Evolutionary conservation across 2,888 invertebrate genomes (phyloP).

Genomic region (Blomia tropicalis): DNA sequence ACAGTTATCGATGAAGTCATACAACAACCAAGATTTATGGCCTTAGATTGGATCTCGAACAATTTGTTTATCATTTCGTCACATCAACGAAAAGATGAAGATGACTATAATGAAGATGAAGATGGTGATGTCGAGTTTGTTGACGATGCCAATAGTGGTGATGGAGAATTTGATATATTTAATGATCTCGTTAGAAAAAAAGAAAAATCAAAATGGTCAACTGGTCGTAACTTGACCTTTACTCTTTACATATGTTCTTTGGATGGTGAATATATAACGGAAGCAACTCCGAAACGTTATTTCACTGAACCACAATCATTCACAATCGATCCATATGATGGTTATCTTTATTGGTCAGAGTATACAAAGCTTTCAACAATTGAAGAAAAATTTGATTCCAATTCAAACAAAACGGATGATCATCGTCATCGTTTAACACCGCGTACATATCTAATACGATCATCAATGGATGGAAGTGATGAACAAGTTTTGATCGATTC

Average conservation of each 20-base stretch:
- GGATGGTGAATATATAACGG: conserved; percentile 41
- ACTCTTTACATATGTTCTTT: conserved; percentile 52
- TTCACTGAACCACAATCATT: conserved; percentile 41
- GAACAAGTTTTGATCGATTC: conserved; percentile 33
- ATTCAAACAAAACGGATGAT: background rate
- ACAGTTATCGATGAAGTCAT: conserved; percentile 54
- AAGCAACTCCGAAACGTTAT: conserved; percentile 25
- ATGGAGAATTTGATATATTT: background rate
- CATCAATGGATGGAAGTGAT: conserved; percentile 50
- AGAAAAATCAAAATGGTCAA: background rate
- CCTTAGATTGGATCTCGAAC: conserved; percentile 63
- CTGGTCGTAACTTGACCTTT: background rate
- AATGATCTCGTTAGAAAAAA: background rate
- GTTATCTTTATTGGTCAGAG: conserved; percentile 44
- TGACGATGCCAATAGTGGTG: background rate
- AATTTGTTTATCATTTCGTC: conserved; percentile 55
- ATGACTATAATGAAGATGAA: background rate
- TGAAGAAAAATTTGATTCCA: background rate
- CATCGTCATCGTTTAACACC: background rate
- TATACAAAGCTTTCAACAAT: conserved; percentile 33
- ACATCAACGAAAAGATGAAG: conserved; percentile 35
- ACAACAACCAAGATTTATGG: conserved; percentile 51
- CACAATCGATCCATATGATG: conserved; percentile 50
- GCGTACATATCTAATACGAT: conserved; percentile 44
- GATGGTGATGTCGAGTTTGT: background rate